phyloP scores from a whole-genome alignment of 2,113 vertebrate species.

The Silurus meridionalis region DNA sequence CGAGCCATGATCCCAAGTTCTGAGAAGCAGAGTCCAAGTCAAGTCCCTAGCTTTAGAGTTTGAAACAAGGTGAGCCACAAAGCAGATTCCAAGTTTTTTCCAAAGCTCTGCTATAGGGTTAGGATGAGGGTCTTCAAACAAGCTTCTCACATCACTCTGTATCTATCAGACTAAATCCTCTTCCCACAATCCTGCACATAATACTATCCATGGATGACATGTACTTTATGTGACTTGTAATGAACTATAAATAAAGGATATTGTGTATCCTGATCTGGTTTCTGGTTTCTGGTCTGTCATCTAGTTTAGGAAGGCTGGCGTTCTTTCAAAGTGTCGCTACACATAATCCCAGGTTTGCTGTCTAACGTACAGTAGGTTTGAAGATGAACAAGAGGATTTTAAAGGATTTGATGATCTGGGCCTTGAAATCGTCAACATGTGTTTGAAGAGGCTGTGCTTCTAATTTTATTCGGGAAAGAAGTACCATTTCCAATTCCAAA shows the following conservation, averaged over 20 bases:
- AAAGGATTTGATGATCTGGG: background rate
- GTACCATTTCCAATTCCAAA: too few species aligned
- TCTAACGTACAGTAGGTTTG: background rate
- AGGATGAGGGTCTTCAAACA: background rate
- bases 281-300: background rate
- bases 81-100: background rate
- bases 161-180: background rate
- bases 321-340: background rate
- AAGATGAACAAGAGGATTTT: background rate
- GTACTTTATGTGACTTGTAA: background rate
- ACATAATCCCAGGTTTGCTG: background rate
- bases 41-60: background rate
- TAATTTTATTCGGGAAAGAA: background rate
- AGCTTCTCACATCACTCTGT: background rate
- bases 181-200: background rate
- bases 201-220: background rate
- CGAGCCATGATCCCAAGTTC: too few species aligned
- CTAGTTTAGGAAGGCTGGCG: background rate
- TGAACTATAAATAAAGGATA: background rate
- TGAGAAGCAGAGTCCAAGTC: background rate
- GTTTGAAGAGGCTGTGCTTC: background rate
- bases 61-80: background rate
- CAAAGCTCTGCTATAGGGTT: background rate
- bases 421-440: background rate
- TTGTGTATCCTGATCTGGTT: background rate